phyloP scores from a whole-genome alignment of 1,140 invertebrate species.

The Carcinoscorpius rotundicauda region DNA sequence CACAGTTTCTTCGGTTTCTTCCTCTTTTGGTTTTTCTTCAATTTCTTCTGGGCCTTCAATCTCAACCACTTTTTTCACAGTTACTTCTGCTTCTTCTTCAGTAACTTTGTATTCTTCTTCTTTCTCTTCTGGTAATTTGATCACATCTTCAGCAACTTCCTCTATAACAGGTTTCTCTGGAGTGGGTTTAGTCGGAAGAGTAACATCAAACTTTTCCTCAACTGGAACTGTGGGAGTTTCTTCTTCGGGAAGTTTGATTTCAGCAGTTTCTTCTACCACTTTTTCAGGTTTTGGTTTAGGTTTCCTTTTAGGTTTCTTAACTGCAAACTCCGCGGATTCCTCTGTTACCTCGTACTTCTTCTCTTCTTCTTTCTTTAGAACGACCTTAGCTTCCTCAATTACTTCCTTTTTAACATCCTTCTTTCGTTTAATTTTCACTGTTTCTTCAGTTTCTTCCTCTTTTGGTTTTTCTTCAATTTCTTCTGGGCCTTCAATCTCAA shows the following conservation, averaged over 20 bases:
- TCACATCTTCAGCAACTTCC: constrained; percentile 18
- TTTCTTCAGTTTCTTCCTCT: constrained; percentile 14
- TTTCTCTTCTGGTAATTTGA: constrained; percentile 26
- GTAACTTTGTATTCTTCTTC: constrained; percentile 17
- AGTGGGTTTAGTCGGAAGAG: neutral
- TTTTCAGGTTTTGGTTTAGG: constrained; percentile 7
- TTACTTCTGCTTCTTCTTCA: constrained; percentile 36
- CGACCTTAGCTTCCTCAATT: constrained; percentile 20
- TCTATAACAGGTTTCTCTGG: constrained; percentile 2
- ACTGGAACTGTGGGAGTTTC: neutral
- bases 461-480: constrained; percentile 30
- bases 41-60: constrained; percentile 10
- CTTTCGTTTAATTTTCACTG: constrained; percentile 16
- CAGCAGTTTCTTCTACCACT: constrained; percentile 3
- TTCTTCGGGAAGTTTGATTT: constrained; percentile 8
- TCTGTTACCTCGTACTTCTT: constrained; percentile 21
- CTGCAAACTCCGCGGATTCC: constrained; percentile 37
- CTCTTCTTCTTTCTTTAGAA: constrained; percentile 27
- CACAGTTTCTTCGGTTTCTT: constrained; percentile 14
- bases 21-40: constrained; percentile 30
- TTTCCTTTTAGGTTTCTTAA: constrained; percentile 29
- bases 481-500: constrained; percentile 10
- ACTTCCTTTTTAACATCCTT: neutral
- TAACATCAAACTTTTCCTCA: constrained; percentile 11
- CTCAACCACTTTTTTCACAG: constrained; percentile 31